A percentile compares a stretch with the other conserved stretches of the same genome.
phyloP scores from a whole-genome alignment of 2,113 vertebrate species.

The Thinocorus orbignyianus region DNA sequence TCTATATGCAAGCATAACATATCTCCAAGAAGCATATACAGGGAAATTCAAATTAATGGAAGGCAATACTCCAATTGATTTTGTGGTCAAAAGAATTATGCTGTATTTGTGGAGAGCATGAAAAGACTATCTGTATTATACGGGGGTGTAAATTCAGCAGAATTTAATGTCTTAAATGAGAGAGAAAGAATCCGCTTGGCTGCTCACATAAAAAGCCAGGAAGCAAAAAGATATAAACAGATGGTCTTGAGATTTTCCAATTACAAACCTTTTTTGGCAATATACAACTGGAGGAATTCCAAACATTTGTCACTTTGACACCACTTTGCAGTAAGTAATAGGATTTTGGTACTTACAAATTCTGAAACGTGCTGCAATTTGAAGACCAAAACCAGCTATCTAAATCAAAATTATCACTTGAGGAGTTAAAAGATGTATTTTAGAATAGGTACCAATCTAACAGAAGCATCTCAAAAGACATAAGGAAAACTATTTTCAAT shows the following conservation, averaged over 20 bases:
- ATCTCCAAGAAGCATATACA: not conserved
- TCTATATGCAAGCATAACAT: accelerated
- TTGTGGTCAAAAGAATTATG: not conserved
- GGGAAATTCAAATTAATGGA: not conserved
- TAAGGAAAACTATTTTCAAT: not conserved
- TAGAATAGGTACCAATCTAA: not conserved
- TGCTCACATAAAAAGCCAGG: constrained; percentile 7
- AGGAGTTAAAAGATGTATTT: not conserved
- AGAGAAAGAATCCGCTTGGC: not conserved
- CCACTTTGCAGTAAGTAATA: not conserved
- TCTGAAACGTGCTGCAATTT: not conserved
- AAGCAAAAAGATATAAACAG: constrained; percentile 38
- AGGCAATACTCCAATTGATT: not conserved
- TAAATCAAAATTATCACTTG: not conserved
- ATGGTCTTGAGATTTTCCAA: constrained; percentile 57
- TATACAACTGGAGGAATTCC: constrained; percentile 32
- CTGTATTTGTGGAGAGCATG: not conserved
- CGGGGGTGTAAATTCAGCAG: not conserved
- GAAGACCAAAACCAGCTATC: not conserved
- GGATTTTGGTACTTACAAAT: constrained; percentile 17
- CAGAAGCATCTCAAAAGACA: not conserved
- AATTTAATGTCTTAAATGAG: not conserved
- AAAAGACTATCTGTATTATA: constrained; percentile 35
- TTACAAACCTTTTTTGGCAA: constrained; percentile 57
- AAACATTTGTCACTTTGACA: constrained; percentile 58